Base-by-base conservation (phyloP, 2,113 vertebrate species). In the Ceuthmochares aereus region DNA sequence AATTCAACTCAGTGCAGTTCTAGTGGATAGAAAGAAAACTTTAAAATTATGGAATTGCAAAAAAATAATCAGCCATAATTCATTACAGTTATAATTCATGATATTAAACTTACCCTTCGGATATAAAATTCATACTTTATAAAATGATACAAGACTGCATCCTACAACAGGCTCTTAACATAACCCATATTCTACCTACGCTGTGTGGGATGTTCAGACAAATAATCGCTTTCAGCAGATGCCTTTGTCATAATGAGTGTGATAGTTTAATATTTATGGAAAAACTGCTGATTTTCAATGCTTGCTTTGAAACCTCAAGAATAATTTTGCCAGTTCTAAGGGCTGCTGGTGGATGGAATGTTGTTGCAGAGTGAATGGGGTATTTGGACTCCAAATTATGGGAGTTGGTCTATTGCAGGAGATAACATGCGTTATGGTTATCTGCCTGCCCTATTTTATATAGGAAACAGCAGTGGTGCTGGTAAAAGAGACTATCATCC, bases 161-260 rank as follows among this genome's bases (percentile, higher is more conserved):
- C 84, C 79, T 94, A 69, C 91, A 96, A 95, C 73, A 92, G 75
- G 80, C 90, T 97, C 92, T 96, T 96, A 96, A 97, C 92, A 94
- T 96, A 93, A 92, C 95, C 92, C 90, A 63, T 94, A 88, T 87
- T 95, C 92, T 95, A 95, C 93, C 95, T 97, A 93, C 95, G 80
- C 95, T 91, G 86, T 86, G 96, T 95, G 83, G 95, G 93, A 81
- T 94, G 94, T 79, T 94, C 86, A 96, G 95, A 96, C 96, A 96
- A 96, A 97, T 94, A 96, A 90, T 97, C 49, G 84, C 80, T 92
- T 97, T 94, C 84, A 95, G 92, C 95, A 96, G 96, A 96, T 97
- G 95, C 93, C 94, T 96, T 96, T 96, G 93, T 97, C 96, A 94
- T 93, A 90, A 94, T 29, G 92, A 97, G 92, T 94, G 92, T 90